Evolutionary conservation across 2,888 invertebrate species (phyloP).

Genomic region (Malachius bipustulatus): DNA sequence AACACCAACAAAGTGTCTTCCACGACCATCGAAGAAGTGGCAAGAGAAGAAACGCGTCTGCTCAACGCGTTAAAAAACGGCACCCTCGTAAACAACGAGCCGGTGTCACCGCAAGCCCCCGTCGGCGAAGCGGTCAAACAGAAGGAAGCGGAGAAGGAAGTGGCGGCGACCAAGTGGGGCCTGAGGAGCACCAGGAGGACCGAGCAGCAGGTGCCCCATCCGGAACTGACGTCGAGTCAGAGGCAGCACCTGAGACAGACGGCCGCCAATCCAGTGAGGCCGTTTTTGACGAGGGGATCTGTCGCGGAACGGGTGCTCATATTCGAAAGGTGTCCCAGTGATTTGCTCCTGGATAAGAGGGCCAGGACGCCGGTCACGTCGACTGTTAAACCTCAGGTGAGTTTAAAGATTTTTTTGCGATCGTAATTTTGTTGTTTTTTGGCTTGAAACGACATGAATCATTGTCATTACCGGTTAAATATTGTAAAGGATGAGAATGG

Average conservation of each 20-base stretch:
- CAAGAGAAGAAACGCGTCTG: constrained; percentile 68
- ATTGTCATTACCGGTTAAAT: too few relatives aligned
- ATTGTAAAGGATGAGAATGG: too few relatives aligned
- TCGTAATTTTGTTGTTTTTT: too few relatives aligned
- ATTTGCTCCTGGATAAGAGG: constrained; percentile 57
- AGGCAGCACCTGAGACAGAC: constrained; percentile 41
- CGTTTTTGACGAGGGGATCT: constrained; percentile 78
- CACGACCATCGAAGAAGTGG: constrained; percentile 40
- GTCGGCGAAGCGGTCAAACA: constrained; percentile 21
- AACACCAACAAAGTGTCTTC: constrained; percentile 17
- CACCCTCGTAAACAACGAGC: constrained; percentile 44
- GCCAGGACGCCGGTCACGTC: constrained; percentile 45
- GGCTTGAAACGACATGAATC: too few relatives aligned
- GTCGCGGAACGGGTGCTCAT: constrained; percentile 83
- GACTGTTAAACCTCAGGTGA: constrained; percentile 33
- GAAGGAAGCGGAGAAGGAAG: constrained; percentile 20
- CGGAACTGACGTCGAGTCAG: constrained; percentile 50
- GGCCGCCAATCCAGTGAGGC: constrained; percentile 58
- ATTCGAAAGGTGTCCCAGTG: constrained; percentile 82
- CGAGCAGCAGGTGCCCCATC: constrained; percentile 50
- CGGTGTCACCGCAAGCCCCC: constrained; percentile 15
- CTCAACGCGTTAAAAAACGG: constrained; percentile 70
- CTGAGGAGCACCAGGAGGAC: constrained; percentile 33
- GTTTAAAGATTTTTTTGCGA: too few relatives aligned
- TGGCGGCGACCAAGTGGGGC: constrained; percentile 31